phyloP scores from a whole-genome alignment of 2,888 invertebrate genomes.

The Halictus ligatus region DNA sequence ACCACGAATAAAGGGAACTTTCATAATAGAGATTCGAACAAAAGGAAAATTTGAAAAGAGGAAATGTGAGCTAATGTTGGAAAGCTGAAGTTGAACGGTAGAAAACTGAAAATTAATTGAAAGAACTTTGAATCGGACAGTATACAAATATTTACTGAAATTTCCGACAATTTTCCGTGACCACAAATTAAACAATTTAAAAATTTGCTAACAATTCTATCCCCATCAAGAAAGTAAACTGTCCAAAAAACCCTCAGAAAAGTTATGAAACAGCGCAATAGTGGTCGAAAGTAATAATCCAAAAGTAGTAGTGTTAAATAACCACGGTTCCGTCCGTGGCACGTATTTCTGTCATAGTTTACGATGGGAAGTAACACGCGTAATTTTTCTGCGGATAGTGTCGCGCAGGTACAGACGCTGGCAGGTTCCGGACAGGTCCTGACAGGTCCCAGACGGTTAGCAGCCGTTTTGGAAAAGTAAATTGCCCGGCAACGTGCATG shows the following conservation, averaged over 20 bases:
- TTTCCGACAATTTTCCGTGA: too few species aligned
- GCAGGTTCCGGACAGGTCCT: slow-evolving; percentile 22
- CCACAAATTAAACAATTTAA: too few species aligned
- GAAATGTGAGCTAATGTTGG: too few species aligned
- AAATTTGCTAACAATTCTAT: too few species aligned
- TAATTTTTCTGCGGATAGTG: slow-evolving; percentile 2
- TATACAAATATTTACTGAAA: neutral
- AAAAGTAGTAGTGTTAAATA: neutral
- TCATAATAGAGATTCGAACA: too few species aligned
- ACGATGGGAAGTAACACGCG: neutral
- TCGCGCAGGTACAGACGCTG: neutral
- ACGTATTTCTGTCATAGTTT: neutral
- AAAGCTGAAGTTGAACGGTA: too few species aligned
- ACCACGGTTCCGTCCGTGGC: neutral
- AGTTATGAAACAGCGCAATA: too few species aligned
- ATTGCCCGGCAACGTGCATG: slow-evolving; percentile 10
- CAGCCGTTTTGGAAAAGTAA: slow-evolving; percentile 15
- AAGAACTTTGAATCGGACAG: neutral
- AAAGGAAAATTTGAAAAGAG: too few species aligned
- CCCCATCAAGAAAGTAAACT: too few species aligned
- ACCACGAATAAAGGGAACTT: neutral
- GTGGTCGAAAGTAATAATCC: neutral
- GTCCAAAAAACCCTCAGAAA: too few species aligned
- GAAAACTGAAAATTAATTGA: neutral
- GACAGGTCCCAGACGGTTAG: slow-evolving; percentile 12